Conservation (phyloP, 1,140 invertebrate species). For the Brachionus rubens region DNA sequence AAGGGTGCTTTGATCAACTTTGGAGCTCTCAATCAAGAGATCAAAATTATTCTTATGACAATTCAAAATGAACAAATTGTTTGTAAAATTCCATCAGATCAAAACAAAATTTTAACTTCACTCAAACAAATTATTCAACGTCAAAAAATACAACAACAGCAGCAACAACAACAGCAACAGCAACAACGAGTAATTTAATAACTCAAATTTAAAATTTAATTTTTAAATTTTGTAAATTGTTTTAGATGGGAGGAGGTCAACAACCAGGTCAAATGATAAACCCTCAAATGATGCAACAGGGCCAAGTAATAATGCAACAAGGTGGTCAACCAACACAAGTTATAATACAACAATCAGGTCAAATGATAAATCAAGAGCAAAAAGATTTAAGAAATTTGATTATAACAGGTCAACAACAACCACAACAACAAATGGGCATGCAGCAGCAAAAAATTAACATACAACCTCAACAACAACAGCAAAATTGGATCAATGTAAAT, state of each 20-base stretch:
- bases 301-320: background rate
- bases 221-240: background rate
- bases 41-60: conserved; percentile 12
- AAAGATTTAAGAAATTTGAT: background rate
- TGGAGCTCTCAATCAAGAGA: conserved; percentile 1
- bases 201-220: background rate
- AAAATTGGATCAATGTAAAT: background rate
- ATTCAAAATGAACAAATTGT: conserved; percentile 18
- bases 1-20: conserved; percentile 34
- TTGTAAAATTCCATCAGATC: conserved; percentile 36
- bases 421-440: background rate
- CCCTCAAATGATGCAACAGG: background rate
- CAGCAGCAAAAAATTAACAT: conserved; percentile 6
- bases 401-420: background rate
- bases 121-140: conserved; percentile 32
- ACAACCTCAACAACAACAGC: background rate
- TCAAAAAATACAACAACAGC: conserved; percentile 36
- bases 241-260: background rate
- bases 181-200: background rate
- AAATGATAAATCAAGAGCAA: conserved; percentile 24
- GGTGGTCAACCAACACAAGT: background rate
- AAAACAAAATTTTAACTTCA: background rate
- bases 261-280: background rate
- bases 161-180: conserved; percentile 16
- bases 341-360: background rate